Percentiles rank a stretch among this genome's conserved stretches.
Conservation (phyloP, 1,140 invertebrate genomes). For the Temnothorax curvispinosus region DNA sequence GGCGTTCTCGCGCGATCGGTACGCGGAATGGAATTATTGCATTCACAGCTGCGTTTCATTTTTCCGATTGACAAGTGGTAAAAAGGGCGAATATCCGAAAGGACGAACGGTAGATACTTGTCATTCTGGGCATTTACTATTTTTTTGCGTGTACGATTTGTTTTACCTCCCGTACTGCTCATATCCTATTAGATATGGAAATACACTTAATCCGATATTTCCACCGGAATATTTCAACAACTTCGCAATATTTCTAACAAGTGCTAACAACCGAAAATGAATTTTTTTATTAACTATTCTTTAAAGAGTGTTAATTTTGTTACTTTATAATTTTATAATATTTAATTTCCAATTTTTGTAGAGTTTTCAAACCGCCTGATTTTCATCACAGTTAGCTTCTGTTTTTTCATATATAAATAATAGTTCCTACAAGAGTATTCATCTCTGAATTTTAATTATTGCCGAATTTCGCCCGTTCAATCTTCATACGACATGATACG, state of each 20-base stretch:
- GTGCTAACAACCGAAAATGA: background rate
- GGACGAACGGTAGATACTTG: slow-evolving; percentile 34
- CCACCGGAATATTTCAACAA: slow-evolving; percentile 35
- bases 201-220: slow-evolving; percentile 49
- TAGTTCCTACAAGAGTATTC: background rate
- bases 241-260: background rate
- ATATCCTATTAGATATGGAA: slow-evolving; percentile 29
- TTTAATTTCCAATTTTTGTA: background rate
- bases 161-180: background rate
- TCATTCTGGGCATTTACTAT: slow-evolving; percentile 53
- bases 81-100: slow-evolving; percentile 41
- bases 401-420: background rate
- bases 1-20: slow-evolving; percentile 33
- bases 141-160: slow-evolving; percentile 34
- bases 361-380: background rate
- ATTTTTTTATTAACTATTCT: background rate
- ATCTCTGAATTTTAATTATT: slow-evolving; percentile 29
- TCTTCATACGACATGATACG: slow-evolving; percentile 22
- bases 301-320: slow-evolving; percentile 10
- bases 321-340: slow-evolving; percentile 17
- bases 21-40: slow-evolving; percentile 54
- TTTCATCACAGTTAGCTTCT: background rate
- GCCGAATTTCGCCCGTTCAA: background rate
- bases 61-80: slow-evolving; percentile 51
- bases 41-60: slow-evolving; percentile 54